Evolutionary conservation across 2,888 invertebrate genomes (phyloP).

Genomic region (Platynereis dumerilii): DNA sequence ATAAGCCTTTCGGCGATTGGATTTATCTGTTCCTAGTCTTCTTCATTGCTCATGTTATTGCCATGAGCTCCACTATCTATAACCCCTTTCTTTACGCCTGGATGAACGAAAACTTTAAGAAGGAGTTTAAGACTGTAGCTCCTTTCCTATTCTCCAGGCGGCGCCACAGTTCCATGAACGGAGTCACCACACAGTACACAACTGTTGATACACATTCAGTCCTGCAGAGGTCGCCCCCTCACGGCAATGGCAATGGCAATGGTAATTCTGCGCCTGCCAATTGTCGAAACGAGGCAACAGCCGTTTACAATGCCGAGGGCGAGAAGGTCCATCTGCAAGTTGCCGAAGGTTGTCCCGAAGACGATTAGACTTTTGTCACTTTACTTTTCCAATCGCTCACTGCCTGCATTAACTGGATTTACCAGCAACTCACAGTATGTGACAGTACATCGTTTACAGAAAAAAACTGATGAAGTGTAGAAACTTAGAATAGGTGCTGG

Average conservation of each 20-base stretch:
- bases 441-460: too few species aligned
- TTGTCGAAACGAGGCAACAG: slow-evolving; percentile 15
- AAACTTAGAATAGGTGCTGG: too few species aligned
- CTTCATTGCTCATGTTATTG: slow-evolving; percentile 85
- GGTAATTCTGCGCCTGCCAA: background rate
- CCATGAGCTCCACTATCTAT: slow-evolving; percentile 93
- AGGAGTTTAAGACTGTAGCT: slow-evolving; percentile 74
- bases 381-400: background rate
- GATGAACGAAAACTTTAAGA: slow-evolving; percentile 92
- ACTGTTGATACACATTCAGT: slow-evolving; percentile 57
- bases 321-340: slow-evolving; percentile 23
- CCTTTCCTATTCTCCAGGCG: slow-evolving; percentile 59
- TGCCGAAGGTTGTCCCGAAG: slow-evolving; percentile 14
- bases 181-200: slow-evolving; percentile 56
- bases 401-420: too few species aligned
- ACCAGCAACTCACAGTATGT: too few species aligned
- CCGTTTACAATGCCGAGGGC: slow-evolving; percentile 19
- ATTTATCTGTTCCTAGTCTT: slow-evolving; percentile 87
- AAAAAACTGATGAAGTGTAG: too few species aligned
- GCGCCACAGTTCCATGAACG: slow-evolving; percentile 48
- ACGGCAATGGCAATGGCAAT: slow-evolving; percentile 14
- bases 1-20: slow-evolving; percentile 69
- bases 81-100: slow-evolving; percentile 94
- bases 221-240: slow-evolving; percentile 49
- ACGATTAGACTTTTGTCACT: background rate